Conservation (phyloP, 2,888 invertebrate genomes). For the Emesis furor region DNA sequence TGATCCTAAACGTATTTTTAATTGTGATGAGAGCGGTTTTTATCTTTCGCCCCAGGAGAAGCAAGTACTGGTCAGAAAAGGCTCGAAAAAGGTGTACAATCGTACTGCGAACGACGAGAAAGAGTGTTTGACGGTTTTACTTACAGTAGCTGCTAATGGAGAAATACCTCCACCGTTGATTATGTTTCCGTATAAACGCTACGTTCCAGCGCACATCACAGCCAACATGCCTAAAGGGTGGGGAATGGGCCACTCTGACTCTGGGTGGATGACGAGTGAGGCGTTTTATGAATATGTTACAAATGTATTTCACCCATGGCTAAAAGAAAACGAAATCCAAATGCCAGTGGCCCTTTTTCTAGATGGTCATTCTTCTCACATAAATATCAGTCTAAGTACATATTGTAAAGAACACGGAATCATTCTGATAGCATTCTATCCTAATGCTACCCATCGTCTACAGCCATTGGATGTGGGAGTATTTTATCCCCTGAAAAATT, state of each 20-base stretch:
- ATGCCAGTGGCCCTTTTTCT: constrained; percentile 71
- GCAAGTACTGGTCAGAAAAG: constrained; percentile 55
- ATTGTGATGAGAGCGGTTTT: constrained; percentile 52
- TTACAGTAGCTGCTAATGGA: constrained; percentile 64
- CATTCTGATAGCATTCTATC: constrained; percentile 46
- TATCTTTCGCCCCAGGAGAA: no score
- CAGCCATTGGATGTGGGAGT: constrained; percentile 69
- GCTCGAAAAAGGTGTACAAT: constrained; percentile 59
- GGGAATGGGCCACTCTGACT: constrained; percentile 58
- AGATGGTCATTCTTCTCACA: constrained; percentile 70
- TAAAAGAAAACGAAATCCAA: constrained; percentile 59
- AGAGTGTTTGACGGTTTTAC: constrained; percentile 69
- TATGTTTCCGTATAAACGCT: constrained; percentile 54
- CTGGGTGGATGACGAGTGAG: constrained; percentile 69
- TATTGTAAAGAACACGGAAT: constrained; percentile 72
- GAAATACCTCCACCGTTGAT: constrained; percentile 61
- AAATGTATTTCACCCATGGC: constrained; percentile 71
- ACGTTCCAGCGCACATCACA: constrained; percentile 47
- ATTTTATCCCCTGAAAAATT: constrained; percentile 59
- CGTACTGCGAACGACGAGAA: constrained; percentile 66
- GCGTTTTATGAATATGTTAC: constrained; percentile 71
- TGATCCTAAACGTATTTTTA: constrained; percentile 56
- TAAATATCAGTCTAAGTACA: constrained; percentile 63
- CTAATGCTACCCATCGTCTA: constrained; percentile 63
- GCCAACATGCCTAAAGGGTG: constrained; percentile 54